Base-by-base conservation (phyloP, 2,797 vertebrate genomes). In the Coilia nasus region DNA sequence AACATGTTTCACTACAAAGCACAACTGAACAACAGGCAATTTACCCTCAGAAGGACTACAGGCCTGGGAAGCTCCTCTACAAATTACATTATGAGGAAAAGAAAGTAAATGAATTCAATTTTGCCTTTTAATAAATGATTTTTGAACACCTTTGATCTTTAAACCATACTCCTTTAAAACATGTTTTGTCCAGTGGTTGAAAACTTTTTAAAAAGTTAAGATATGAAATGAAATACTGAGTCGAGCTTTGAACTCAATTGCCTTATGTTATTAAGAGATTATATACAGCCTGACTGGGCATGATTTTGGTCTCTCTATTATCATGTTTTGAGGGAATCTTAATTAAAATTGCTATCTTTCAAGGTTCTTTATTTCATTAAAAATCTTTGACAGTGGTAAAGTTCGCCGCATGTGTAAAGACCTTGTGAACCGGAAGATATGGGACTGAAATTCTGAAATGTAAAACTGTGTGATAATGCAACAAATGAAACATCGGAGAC, bases 381-480 rank as follows among this genome's bases (percentile, higher is more conserved):
- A 25, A 64, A 2, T 10, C 23, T 64, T 23, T 4, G 10, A 3
- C 15, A 60, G 25, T 23, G 11, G 1, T n/a, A 64, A 62, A 64
- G 60, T n/a, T 64, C 60, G 25, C 25, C n/a, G 1, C 23, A 64
- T 23, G 2, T 10, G 25, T 9, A 11, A 25, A 28, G 60, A 60
- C 19, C 59, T n/a, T n/a, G 21, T 60, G 21, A 21, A 9, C 59
- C 12, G 50, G n/a, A 60, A 9, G 59, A 21, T n/a, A 21, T 60
- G 59, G 59, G 19, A n/a, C 21, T n/a, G 60, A 71, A 71, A 11
- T 71, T 4, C 19, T 78, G 41, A 78, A 82, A 87, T 87, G 88
- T 88, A 86, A 90, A 85, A 88, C 46, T 84, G 82, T 90, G 82
- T 87, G 81, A 35, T 81, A 50, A 21, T n/a, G 56, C 85, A 84